phyloP scores from a whole-genome alignment of 2,797 vertebrate species.

The Macroramphosus scolopax region DNA sequence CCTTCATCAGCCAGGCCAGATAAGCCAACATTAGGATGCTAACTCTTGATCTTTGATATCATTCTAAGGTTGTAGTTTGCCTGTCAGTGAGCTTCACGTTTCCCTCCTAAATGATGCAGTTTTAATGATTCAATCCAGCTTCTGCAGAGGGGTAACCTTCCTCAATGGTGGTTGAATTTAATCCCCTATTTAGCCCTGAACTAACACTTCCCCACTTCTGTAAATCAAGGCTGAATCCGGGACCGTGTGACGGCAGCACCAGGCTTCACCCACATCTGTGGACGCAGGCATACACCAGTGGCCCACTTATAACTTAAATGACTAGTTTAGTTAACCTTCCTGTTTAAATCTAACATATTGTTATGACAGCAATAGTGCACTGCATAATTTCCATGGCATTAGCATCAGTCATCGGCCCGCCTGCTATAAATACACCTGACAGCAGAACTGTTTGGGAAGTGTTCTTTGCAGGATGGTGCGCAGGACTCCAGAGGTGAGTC shows the following conservation, averaged over 20 bases:
- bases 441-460: slow-evolving; percentile 72
- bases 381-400: slow-evolving; percentile 83
- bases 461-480: slow-evolving; percentile 74
- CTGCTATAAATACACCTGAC: slow-evolving; percentile 83
- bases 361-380: slow-evolving; percentile 75
- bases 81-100: background rate
- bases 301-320: slow-evolving; percentile 84
- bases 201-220: slow-evolving; percentile 1
- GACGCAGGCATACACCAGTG: slow-evolving; percentile 66
- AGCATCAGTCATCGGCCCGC: slow-evolving; percentile 81
- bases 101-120: background rate
- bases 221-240: slow-evolving; percentile 27
- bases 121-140: slow-evolving; percentile 6
- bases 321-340: slow-evolving; percentile 84
- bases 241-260: slow-evolving; percentile 14
- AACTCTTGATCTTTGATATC: no score
- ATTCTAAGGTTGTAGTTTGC: no score
- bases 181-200: slow-evolving; percentile 18
- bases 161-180: slow-evolving; percentile 21
- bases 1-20: no score
- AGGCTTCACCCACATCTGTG: slow-evolving; percentile 39
- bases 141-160: slow-evolving; percentile 26
- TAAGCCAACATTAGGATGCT: no score
- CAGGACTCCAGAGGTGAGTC: slow-evolving; percentile 80
- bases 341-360: slow-evolving; percentile 79